Base-by-base conservation (phyloP, 2,888 invertebrate species). In the Odiellus spinosus region DNA sequence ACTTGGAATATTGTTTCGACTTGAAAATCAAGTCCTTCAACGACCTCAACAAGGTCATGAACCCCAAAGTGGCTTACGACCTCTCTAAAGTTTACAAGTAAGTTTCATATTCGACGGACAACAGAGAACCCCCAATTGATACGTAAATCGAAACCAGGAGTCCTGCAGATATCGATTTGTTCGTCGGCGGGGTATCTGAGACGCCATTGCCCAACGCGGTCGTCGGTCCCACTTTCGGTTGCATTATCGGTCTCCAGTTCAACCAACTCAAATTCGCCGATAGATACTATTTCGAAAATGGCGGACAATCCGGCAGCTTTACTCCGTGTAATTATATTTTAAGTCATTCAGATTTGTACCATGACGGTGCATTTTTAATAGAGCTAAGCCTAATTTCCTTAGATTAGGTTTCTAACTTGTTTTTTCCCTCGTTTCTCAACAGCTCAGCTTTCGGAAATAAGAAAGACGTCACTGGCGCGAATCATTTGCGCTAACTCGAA, bases 231-330 rank as follows among this genome's bases (percentile, higher is more conserved):
- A 80, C 87, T 1, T 75, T 88, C 45, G 80, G 78, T 15, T 91
- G 90, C 60, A 70, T 91, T 51, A 71, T 91, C 41, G 74, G 80
- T 0, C 82, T 85, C 67, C 90, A 91, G 69, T 91, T 90, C 68
- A 64, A 77, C 15, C 69, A 85, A 42, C 64, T 86, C 20, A 84
- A 85, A 68, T 64, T 70, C 38, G 90, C 83, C 0, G 91, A 91
- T 67, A 71, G 87, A 41, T 84, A 76, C 69, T 91, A 87, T 85
- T 90, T 88, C 61, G 90, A 91, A 64, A 77, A 77, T 33, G 66
- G 69, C 1, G 72, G 51, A 3, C 55, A 56, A 46, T 46, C 50
- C 18, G 57, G 57, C 12, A 53, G 55, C n/a, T 57, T 57, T 43
- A 46, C 53, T 20, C 42, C 45, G 14, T 50, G 56, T 56, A 52